phyloP scores from a whole-genome alignment of 1,140 invertebrate species.

The Antheraea pernyi region DNA sequence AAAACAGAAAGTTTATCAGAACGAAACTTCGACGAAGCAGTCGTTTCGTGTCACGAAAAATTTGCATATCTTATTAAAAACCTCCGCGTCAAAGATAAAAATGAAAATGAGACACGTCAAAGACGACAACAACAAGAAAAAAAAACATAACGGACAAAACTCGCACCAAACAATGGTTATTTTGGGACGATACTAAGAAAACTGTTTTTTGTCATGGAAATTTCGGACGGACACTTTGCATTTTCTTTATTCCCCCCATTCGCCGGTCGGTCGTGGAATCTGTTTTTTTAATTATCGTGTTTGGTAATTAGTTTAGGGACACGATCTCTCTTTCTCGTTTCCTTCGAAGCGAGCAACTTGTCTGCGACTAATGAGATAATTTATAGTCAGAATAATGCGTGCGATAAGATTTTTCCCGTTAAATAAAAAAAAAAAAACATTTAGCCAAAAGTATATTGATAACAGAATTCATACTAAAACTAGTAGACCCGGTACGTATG shows the following conservation, averaged over 20 bases:
- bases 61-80: slow-evolving; percentile 78
- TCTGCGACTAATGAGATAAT: slow-evolving; percentile 72
- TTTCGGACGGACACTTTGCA: slow-evolving; percentile 73
- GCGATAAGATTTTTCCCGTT: not conserved
- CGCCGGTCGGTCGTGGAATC: slow-evolving; percentile 56
- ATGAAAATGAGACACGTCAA: slow-evolving; percentile 74
- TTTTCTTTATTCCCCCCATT: slow-evolving; percentile 65
- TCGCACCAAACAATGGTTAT: slow-evolving; percentile 69
- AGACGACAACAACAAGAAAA: slow-evolving; percentile 19
- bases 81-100: slow-evolving; percentile 64
- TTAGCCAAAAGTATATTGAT: too few relatives aligned
- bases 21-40: slow-evolving; percentile 40
- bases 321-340: slow-evolving; percentile 65
- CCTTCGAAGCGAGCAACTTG: slow-evolving; percentile 60
- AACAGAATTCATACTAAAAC: too few relatives aligned
- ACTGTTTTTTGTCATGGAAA: slow-evolving; percentile 76
- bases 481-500: too few relatives aligned
- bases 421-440: not conserved
- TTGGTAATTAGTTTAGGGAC: slow-evolving; percentile 77
- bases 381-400: slow-evolving; percentile 60
- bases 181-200: slow-evolving; percentile 68
- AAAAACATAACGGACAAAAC: slow-evolving; percentile 45
- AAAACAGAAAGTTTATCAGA: slow-evolving; percentile 24
- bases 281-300: slow-evolving; percentile 78
- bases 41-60: slow-evolving; percentile 37